Conservation (phyloP, 2,797 vertebrate species). For the Eulemur albifrons region DNA sequence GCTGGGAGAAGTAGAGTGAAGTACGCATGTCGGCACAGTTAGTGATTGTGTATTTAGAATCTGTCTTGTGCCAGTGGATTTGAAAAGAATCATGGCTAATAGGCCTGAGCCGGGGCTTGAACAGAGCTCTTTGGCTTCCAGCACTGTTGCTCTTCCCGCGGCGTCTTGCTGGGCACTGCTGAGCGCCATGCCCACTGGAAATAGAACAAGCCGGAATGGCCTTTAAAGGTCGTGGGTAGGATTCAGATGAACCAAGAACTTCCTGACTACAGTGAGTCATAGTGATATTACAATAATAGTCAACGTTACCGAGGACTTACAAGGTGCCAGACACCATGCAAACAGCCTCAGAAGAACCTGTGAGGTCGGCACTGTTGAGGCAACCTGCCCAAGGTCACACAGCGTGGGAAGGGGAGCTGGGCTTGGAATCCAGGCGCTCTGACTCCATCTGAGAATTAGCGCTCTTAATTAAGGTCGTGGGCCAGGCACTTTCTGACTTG, state of each 20-base stretch:
- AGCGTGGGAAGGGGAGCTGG: neutral
- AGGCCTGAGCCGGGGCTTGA: neutral
- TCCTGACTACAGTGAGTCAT: neutral
- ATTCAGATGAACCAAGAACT: neutral
- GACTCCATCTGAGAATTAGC: neutral
- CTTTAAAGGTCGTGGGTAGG: neutral
- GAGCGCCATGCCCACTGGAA: neutral
- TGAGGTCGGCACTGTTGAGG: neutral
- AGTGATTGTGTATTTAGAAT: neutral
- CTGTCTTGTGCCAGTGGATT: neutral
- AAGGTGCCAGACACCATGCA: neutral
- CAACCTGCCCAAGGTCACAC: neutral
- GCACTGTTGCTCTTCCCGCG: neutral
- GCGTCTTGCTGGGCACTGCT: neutral
- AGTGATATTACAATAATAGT: neutral
- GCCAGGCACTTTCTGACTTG: neutral
- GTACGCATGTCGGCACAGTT: neutral
- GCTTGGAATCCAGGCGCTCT: neutral
- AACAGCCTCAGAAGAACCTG: neutral
- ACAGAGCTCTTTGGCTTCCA: neutral
- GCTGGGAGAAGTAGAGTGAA: neutral
- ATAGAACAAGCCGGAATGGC: neutral
- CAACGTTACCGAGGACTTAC: neutral
- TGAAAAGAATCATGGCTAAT: neutral
- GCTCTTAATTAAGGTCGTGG: neutral